Evolutionary conservation across 2,113 vertebrate species (phyloP), one percentile per base, ranked within the genome.

Genomic region (Strix aluco): DNA sequence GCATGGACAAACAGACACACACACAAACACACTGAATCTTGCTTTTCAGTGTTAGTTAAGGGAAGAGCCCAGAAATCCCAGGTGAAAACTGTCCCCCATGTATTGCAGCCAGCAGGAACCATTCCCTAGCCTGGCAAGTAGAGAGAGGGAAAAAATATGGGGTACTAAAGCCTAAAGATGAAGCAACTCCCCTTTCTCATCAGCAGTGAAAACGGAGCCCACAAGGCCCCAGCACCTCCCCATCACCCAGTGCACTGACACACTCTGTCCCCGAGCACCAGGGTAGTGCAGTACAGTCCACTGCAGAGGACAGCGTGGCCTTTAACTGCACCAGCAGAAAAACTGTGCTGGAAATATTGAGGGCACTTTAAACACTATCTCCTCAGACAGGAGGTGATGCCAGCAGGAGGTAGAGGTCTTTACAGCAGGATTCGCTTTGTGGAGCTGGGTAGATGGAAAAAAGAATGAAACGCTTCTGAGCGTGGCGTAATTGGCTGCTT

Each of bases 81-180:
- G 27, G 2, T 6, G 47, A 70, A 34, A 67, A 14, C 44, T n/a
- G 21, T 5, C 44, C 32, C 30, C 16, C 1, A 3, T 27, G 27
- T 27, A 21, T 4, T 40, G 17, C 42, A 55, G n/a, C 18, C 59
- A 71, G n/a, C n/a, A 78, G 38, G 15, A 93, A 32, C 27, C 15
- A 5, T 21, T 63, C 23, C 25, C 34, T 25, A 65, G 10, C 25
- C 51, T 47, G 54, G 14, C 7, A 13, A 34, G 13, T 3, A 27
- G 3, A n/a, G 7, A 7, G 6, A 7, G 46, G 8, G 5, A 3
- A 51, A 54, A 57, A 42, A 26, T 1, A 23, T 0, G 1, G 29
- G 13, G 8, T 49, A 20, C 19, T 52, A 63, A 65, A 46, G 14
- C 18, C 5, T 13, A 36, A 59, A 36, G 4, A 5, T 2, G 19